Evolutionary conservation across 2,113 vertebrate genomes (phyloP).

Genomic region (Prolemur simus): DNA sequence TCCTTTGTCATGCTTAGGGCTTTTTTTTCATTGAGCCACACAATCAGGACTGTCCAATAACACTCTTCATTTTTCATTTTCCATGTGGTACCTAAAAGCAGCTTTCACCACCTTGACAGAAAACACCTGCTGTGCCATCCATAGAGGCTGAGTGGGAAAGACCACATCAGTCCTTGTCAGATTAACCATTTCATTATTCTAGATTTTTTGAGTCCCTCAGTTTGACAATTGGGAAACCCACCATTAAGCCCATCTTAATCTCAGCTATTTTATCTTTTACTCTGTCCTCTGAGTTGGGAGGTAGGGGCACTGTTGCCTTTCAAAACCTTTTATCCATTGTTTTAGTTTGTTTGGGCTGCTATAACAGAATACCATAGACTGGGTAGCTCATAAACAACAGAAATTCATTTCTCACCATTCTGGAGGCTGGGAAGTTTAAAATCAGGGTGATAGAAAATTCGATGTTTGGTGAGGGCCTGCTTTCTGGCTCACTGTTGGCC

Average conservation of each 20-base stretch:
- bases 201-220: not conserved
- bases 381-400: not conserved
- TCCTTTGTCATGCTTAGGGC: not conserved
- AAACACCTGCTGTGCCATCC: not conserved
- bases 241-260: not conserved
- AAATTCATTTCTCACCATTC: not conserved
- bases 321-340: not conserved
- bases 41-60: not conserved
- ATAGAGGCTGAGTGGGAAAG: not conserved
- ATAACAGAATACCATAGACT: no score
- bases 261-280: not conserved
- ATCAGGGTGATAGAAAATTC: no score
- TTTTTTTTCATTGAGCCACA: not conserved
- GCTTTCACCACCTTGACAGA: not conserved
- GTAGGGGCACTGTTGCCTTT: not conserved
- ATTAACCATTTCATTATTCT: not conserved
- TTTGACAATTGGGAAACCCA: not conserved
- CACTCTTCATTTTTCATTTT: not conserved
- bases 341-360: not conserved
- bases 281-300: not conserved
- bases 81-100: not conserved
- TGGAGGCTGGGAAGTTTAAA: not conserved
- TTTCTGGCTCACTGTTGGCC: not conserved
- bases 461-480: not conserved
- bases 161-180: not conserved